Conservation (phyloP, 1,140 invertebrate species). For the Amphibalanus amphitrite region DNA sequence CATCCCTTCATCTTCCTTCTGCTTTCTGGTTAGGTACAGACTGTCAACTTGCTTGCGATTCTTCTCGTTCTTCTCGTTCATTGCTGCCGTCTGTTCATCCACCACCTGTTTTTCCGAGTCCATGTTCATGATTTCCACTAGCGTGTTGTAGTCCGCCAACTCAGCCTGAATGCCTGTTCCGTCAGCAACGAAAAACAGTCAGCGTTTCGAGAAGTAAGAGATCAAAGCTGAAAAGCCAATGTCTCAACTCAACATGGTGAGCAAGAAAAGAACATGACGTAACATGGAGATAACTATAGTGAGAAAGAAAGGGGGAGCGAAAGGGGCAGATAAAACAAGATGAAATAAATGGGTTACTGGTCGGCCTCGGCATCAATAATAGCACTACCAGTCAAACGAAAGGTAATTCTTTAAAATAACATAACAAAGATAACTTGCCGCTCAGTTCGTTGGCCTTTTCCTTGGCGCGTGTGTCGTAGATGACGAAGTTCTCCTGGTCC, state of each 20-base stretch:
- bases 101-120: slow-evolving; percentile 43
- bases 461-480: slow-evolving; percentile 55
- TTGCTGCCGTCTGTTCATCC: slow-evolving; percentile 36
- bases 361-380: too few relatives aligned
- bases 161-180: slow-evolving; percentile 46
- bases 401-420: too few relatives aligned
- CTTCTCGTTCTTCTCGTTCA: slow-evolving; percentile 38
- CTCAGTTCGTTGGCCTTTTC: slow-evolving; percentile 47
- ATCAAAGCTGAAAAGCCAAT: too few relatives aligned
- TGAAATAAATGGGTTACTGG: too few relatives aligned
- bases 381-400: too few relatives aligned
- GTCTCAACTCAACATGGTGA: too few relatives aligned
- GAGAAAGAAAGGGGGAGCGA: too few relatives aligned
- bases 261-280: too few relatives aligned
- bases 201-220: too few relatives aligned
- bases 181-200: too few relatives aligned
- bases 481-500: slow-evolving; percentile 52
- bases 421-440: slow-evolving; percentile 30
- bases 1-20: not conserved
- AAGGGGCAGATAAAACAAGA: too few relatives aligned
- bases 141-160: slow-evolving; percentile 56
- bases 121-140: slow-evolving; percentile 47
- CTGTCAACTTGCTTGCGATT: slow-evolving; percentile 25
- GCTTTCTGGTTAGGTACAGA: not conserved
- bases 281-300: too few relatives aligned